These are phyloP conservation scores for Irena cyanogastra DNA, from an alignment of 2,113 vertebrate genomes.

Conservation along the genomic window DNA sequence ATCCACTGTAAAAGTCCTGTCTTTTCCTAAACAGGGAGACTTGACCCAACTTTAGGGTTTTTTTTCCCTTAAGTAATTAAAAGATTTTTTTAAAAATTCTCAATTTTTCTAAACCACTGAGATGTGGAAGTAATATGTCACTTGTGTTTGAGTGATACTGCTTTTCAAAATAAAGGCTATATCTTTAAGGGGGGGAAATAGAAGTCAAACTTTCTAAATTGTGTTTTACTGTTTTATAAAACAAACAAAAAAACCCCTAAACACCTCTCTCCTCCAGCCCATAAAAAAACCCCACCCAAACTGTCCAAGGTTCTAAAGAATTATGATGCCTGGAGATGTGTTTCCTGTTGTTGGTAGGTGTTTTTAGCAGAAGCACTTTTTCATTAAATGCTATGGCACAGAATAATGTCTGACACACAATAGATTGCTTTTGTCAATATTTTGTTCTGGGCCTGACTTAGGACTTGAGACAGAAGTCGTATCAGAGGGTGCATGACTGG, in stretches of 20 bases:
- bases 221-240: neutral
- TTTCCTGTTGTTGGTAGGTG: neutral
- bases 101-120: neutral
- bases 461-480: neutral
- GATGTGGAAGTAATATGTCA: neutral
- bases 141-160: neutral
- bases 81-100: neutral
- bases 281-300: neutral
- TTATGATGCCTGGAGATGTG: neutral
- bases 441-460: neutral
- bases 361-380: neutral
- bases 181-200: rapidly evolving
- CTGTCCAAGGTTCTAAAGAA: neutral
- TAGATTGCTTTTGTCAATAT: neutral
- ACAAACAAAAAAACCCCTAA: neutral
- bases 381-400: neutral
- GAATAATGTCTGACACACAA: neutral
- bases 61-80: neutral
- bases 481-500: neutral
- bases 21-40: neutral
- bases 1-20: neutral
- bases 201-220: neutral
- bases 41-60: neutral
- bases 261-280: rapidly evolving
- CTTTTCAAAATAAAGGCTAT: neutral